phyloP scores from a whole-genome alignment of 2,888 invertebrate genomes.

The Gerosis bhagava region DNA sequence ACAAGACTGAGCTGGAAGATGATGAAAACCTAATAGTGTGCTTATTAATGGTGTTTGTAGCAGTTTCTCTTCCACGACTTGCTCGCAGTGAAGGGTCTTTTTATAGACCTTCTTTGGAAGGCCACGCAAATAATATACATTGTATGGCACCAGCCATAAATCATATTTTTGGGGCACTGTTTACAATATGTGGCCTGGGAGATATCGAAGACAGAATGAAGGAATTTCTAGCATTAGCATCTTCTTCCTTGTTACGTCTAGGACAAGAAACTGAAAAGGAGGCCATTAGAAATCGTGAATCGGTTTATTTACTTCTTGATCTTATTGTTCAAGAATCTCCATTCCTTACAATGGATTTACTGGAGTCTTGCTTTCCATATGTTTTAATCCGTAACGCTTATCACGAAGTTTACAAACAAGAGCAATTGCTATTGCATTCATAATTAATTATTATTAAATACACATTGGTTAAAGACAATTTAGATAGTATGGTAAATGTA shows the following conservation, averaged over 20 bases:
- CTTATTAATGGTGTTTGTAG: constrained; percentile 98
- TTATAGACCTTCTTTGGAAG: constrained; percentile 93
- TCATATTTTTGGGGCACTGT: constrained; percentile 97
- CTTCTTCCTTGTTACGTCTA: constrained; percentile 95
- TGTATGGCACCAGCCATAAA: constrained; percentile 98
- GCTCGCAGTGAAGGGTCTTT: constrained; percentile 95
- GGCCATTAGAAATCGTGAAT: constrained; percentile 96
- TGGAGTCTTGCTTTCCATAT: constrained; percentile 99
- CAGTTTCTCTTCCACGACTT: constrained; percentile 97
- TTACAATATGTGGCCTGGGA: constrained; percentile 96
- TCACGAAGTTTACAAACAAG: constrained; percentile 96
- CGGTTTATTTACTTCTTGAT: constrained; percentile 97
- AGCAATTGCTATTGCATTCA: constrained; percentile 84
- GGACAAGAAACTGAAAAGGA: constrained; percentile 98
- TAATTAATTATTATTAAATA: constrained; percentile 33
- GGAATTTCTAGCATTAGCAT: constrained; percentile 96
- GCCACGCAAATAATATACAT: constrained; percentile 99
- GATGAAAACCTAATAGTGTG: constrained; percentile 97
- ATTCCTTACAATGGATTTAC: constrained; percentile 98
- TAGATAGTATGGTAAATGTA: constrained; percentile 23
- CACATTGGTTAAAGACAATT: constrained; percentile 21
- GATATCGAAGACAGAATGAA: constrained; percentile 99
- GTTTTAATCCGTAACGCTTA: constrained; percentile 98
- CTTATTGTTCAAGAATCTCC: constrained; percentile 99
- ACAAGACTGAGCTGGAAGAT: constrained; percentile 93